A percentile compares a stretch with the other conserved stretches of the same genome.
Evolutionary conservation across 2,113 vertebrate species (phyloP).

Genomic region (Anoplopoma fimbria): DNA sequence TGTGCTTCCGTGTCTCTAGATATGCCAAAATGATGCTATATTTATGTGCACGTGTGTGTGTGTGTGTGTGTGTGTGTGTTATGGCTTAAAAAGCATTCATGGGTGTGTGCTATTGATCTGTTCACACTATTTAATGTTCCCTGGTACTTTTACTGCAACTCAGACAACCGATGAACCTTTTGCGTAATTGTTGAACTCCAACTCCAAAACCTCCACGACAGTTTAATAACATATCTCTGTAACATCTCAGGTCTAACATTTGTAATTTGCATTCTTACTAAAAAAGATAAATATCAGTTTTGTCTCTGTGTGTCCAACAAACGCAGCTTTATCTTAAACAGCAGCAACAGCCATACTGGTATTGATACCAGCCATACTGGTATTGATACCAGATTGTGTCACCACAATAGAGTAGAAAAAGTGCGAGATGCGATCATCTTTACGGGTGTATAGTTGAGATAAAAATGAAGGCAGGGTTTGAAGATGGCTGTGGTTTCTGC

Average conservation of each 20-base stretch:
- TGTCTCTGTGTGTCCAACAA: neutral
- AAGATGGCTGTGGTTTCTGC: too few species aligned
- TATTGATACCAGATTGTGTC: too few species aligned
- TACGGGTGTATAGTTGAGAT: too few species aligned
- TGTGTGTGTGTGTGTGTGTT: too few species aligned
- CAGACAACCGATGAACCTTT: neutral
- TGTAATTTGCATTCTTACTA: neutral
- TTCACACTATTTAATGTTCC: neutral
- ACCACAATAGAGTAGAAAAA: too few species aligned
- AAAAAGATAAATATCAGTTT: neutral
- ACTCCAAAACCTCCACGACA: neutral
- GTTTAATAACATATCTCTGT: too few species aligned
- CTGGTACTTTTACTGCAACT: neutral
- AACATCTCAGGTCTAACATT: neutral
- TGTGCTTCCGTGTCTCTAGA: constrained; percentile 12
- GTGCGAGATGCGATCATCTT: too few species aligned
- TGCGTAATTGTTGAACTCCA: neutral
- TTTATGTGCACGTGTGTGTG: neutral
- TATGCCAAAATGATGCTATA: neutral
- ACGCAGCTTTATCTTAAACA: neutral
- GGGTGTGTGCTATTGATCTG: neutral
- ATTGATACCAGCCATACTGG: too few species aligned
- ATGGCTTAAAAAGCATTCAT: neutral
- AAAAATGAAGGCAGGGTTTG: too few species aligned
- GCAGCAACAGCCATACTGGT: too few species aligned